Percentiles rank a stretch among this genome's conserved stretches.
phyloP scores from a whole-genome alignment of 2,888 invertebrate genomes.

The Pecten maximus region DNA sequence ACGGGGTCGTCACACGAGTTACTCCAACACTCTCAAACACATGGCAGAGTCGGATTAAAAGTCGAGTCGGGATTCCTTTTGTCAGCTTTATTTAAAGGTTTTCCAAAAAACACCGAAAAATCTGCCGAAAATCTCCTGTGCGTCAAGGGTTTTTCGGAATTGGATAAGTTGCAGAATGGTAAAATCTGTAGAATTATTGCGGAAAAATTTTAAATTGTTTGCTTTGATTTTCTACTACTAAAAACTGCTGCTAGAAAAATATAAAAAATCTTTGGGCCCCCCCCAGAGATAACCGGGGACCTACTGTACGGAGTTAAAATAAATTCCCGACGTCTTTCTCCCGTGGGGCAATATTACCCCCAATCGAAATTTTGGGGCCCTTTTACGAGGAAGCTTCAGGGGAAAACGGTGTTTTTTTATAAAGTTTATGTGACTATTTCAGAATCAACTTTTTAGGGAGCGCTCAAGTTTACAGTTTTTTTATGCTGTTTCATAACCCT shows the following conservation, averaged over 20 bases:
- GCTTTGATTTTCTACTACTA: neutral
- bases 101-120: neutral
- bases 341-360: neutral
- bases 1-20: neutral
- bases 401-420: neutral
- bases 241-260: neutral
- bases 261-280: neutral
- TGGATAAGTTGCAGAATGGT: neutral
- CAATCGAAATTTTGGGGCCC: neutral
- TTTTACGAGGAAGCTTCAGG: neutral
- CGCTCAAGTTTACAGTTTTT: neutral
- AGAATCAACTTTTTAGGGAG: neutral
- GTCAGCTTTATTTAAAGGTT: constrained; percentile 19
- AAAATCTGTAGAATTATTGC: neutral
- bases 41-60: neutral
- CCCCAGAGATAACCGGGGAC: neutral
- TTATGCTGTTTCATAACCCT: neutral
- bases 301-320: neutral
- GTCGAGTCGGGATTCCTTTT: neutral
- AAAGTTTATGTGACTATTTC: neutral
- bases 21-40: neutral
- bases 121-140: neutral
- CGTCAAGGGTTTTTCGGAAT: neutral
- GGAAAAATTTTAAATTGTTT: neutral
- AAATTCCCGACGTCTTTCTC: neutral